These are phyloP conservation scores for Bibio marci DNA, from an alignment of 2,888 invertebrate genomes.

Conservation along the genomic window DNA sequence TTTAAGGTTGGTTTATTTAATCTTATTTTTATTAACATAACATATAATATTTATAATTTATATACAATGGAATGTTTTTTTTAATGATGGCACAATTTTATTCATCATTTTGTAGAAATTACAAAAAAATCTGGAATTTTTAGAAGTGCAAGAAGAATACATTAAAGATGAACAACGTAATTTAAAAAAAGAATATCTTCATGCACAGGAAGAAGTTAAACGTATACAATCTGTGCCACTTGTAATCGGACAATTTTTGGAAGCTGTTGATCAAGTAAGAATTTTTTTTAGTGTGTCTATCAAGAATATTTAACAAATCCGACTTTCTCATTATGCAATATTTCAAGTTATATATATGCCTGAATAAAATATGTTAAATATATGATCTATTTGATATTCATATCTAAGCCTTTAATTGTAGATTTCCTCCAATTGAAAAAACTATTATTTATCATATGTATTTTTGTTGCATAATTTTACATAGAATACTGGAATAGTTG, in stretches of 20 bases:
- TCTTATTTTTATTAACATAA: not conserved
- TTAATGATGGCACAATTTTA: constrained; percentile 5
- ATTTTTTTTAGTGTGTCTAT: too few relatives aligned
- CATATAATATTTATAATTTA: not conserved
- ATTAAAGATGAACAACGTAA: constrained; percentile 99
- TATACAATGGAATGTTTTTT: not conserved
- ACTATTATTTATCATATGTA: too few relatives aligned
- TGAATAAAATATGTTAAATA: too few relatives aligned
- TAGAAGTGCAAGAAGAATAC: constrained; percentile 98
- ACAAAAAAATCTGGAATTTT: constrained; percentile 88
- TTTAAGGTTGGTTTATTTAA: constrained; percentile 51
- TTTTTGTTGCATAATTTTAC: too few relatives aligned
- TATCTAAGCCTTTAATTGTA: too few relatives aligned
- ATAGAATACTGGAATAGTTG: constrained; percentile 89
- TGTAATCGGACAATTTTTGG: constrained; percentile 97
- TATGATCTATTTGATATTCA: too few relatives aligned
- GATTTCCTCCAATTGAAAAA: too few relatives aligned
- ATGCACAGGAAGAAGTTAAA: constrained; percentile 96
- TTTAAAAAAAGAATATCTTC: constrained; percentile 94
- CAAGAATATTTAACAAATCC: too few relatives aligned
- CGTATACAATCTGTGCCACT: constrained; percentile 97
- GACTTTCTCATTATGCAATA: too few relatives aligned
- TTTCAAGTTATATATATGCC: too few relatives aligned
- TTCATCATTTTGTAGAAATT: constrained; percentile 61
- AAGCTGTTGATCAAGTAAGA: constrained; percentile 80